Conservation (phyloP, 2,113 vertebrate species). For the Calyptomena viridis region DNA sequence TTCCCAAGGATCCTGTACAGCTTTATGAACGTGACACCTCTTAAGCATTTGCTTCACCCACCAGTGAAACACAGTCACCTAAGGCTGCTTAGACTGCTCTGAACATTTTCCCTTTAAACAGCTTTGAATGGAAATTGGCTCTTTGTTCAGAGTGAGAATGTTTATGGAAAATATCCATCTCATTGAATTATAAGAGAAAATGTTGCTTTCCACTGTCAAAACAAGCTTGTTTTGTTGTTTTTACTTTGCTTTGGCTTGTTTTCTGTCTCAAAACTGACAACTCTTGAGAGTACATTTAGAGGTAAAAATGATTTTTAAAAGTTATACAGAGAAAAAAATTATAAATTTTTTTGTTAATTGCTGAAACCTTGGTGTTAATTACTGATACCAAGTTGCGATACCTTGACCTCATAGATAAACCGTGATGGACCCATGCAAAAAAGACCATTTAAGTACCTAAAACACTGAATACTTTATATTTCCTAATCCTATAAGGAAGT, state of each 20-base stretch:
- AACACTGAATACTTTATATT: neutral
- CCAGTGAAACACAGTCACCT: neutral
- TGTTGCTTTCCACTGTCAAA: neutral
- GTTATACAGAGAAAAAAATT: neutral
- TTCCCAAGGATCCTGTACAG: neutral
- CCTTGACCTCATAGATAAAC: neutral
- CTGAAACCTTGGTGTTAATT: rapidly evolving
- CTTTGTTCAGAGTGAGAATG: constrained; percentile 22
- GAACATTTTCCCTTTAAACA: constrained; percentile 40
- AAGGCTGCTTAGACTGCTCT: constrained; percentile 44
- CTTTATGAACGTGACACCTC: neutral
- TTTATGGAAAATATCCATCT: constrained; percentile 15
- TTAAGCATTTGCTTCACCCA: neutral
- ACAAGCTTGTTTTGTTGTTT: neutral
- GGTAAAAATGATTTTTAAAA: neutral
- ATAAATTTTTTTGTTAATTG: neutral
- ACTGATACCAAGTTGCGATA: neutral
- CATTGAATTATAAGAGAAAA: neutral
- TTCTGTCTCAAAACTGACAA: neutral
- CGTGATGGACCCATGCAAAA: rapidly evolving
- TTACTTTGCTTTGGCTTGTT: neutral
- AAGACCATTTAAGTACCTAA: neutral
- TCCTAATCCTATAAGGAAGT: neutral
- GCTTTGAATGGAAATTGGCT: constrained; percentile 23
- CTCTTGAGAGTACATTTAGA: neutral